Base-by-base conservation (phyloP, 2,797 vertebrate species). In the Alauda arvensis region DNA sequence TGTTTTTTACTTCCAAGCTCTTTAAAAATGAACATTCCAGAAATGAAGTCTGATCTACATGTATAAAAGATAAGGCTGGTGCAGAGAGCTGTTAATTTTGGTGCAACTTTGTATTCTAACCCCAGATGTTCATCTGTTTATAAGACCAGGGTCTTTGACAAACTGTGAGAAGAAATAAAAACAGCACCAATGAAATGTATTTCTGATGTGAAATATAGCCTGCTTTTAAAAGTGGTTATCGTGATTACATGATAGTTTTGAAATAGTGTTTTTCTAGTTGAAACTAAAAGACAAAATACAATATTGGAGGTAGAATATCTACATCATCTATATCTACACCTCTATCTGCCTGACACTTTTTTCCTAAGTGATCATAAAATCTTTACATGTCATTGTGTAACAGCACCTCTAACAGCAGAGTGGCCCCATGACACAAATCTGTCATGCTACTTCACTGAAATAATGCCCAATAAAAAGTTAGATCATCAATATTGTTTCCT, bases 381-480 rank as follows among this genome's bases (percentile, higher is more conserved):
- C 71, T 82, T 90, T 61, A 53, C 0, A 0, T 72, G n/a, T 53
- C 77, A 56, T 65, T 75, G 9, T 70, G 25, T 14, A 46, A 83
- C 31, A 90, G 13, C 10, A 56, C n/a, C 49, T 81, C 25, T 78
- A 83, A 51, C 18, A 87, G 37, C 28, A 55, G 33, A 66, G 21
- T 43, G 42, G n/a, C 18, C 67, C 34, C 53, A 13, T 39, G 42
- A 74, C 57, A 89, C 26, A 77, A 49, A 82, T 70, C 43, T 82
- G 61, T 67, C 43, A 68, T 23, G 6, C 4, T 45, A 11, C 25
- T 79, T 87, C 61, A 70, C 68, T 80, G 76, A 85, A 93, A 85
- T 89, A 86, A 71, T 60, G 55, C 24, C 43, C 46, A 70, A 52
- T 79, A 85, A 90, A 87, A 85, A 83, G 31, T 77, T 86, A 59